A percentile compares a stretch with the other conserved stretches of the same genome.
These are phyloP conservation scores for Microdon myrmicae DNA, from an alignment of 2,888 invertebrate genomes.

Conservation along the genomic window DNA sequence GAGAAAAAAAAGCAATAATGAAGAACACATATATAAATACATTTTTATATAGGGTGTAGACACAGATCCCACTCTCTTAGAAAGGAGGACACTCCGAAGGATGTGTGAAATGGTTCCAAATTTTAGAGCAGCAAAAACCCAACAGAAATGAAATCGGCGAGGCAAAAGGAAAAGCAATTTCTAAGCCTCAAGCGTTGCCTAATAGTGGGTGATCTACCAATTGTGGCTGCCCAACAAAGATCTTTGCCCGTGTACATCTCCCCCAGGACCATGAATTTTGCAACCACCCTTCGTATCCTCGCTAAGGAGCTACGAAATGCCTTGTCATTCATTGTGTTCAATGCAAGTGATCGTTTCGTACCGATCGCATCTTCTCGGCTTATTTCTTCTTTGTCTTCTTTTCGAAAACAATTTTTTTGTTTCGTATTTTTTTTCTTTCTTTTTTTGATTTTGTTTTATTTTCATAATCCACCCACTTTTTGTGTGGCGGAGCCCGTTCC, in stretches of 20 bases:
- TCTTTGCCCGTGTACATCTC: too few species aligned
- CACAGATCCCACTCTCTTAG: too few species aligned
- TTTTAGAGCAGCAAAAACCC: constrained; percentile 13
- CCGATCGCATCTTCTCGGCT: too few species aligned
- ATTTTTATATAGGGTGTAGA: too few species aligned
- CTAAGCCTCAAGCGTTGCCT: constrained; percentile 26
- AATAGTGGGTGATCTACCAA: constrained; percentile 29
- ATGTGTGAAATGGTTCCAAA: constrained; percentile 31
- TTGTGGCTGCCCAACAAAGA: constrained; percentile 27
- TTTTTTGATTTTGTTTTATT: constrained; percentile 16
- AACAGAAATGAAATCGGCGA: constrained; percentile 4
- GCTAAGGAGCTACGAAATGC: too few species aligned
- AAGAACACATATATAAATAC: too few species aligned
- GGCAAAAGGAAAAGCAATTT: constrained; percentile 14
- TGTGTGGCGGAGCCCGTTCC: constrained; percentile 17
- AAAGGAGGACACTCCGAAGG: constrained; percentile 42
- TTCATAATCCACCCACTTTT: constrained; percentile 48
- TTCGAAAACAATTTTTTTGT: constrained; percentile 11
- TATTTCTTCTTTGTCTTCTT: too few species aligned
- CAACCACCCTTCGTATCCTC: constrained; percentile 44
- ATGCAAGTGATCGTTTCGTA: too few species aligned
- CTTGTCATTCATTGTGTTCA: too few species aligned
- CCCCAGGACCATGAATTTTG: constrained; percentile 18
- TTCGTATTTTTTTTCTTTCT: constrained; percentile 6
- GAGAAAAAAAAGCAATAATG: constrained; percentile 14